Evolutionary conservation across 1,140 invertebrate species (phyloP).

Genomic region (Heliconius hermathena): DNA sequence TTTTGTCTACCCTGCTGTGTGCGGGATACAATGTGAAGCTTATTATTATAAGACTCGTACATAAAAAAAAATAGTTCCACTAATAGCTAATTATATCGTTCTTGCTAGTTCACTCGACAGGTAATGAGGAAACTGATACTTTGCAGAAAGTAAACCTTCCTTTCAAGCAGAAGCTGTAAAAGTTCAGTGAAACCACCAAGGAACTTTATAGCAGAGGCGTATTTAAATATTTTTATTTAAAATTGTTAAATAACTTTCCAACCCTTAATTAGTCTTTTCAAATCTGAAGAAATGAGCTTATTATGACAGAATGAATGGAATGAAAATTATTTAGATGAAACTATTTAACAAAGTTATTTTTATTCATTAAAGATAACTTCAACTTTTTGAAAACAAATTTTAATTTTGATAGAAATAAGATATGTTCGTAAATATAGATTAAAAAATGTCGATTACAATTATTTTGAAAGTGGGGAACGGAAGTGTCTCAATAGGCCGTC

Average conservation of each 20-base stretch:
- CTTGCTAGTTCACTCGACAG: background rate
- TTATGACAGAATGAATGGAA: background rate
- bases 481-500: no score
- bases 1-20: no score
- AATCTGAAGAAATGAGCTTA: background rate
- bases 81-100: background rate
- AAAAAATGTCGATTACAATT: no score
- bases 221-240: background rate
- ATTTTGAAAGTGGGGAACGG: no score
- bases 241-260: background rate
- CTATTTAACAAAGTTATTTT: background rate
- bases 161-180: constrained; percentile 5
- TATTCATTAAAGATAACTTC: no score
- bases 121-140: constrained; percentile 9
- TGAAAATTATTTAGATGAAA: background rate
- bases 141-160: background rate
- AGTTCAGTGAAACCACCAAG: background rate
- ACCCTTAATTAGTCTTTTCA: background rate
- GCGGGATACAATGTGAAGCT: no score
- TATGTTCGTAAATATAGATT: no score
- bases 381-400: no score
- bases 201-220: background rate
- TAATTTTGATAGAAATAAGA: no score
- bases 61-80: background rate
- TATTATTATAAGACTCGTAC: background rate